Percentiles rank a stretch among this genome's conserved stretches.
Conservation (phyloP, 2,888 invertebrate genomes). For the Drosophila greeni region DNA sequence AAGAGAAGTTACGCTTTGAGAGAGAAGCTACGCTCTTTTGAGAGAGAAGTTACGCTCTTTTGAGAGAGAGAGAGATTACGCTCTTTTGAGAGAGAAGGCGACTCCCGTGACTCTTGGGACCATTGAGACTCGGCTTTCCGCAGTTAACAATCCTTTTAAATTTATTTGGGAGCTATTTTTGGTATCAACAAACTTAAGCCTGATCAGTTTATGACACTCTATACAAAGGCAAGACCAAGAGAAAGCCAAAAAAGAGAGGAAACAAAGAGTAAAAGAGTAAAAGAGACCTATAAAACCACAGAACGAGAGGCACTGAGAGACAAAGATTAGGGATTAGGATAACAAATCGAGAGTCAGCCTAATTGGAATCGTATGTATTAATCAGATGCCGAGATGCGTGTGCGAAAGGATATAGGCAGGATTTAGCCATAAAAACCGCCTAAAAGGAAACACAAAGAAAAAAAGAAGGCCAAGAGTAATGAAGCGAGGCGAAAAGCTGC, state of each 20-base stretch:
- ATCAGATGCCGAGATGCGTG: slow-evolving; percentile 4
- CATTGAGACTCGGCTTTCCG: too few relatives aligned
- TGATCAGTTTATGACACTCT: slow-evolving; percentile 4
- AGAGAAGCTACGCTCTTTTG: too few relatives aligned
- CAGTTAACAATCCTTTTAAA: too few relatives aligned
- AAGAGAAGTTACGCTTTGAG: too few relatives aligned
- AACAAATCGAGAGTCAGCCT: slow-evolving; percentile 13
- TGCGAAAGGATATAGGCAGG: not conserved
- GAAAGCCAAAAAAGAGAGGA: not conserved
- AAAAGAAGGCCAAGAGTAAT: slow-evolving; percentile 7
- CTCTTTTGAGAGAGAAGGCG: too few relatives aligned
- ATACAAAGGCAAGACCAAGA: not conserved
- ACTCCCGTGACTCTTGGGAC: too few relatives aligned
- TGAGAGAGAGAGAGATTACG: too few relatives aligned
- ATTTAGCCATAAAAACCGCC: not conserved
- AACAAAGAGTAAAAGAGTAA: too few relatives aligned
- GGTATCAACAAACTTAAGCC: not conserved
- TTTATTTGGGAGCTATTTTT: not conserved
- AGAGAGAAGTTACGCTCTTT: too few relatives aligned
- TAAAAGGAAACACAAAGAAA: not conserved
- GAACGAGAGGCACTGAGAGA: not conserved
- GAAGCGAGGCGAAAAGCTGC: slow-evolving; percentile 29
- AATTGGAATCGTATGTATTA: slow-evolving; percentile 15
- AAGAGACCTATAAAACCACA: not conserved
- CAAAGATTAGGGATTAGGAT: slow-evolving; percentile 6